Evolutionary conservation across 2,113 vertebrate species (phyloP).

Genomic region (Microtus richardsoni): DNA sequence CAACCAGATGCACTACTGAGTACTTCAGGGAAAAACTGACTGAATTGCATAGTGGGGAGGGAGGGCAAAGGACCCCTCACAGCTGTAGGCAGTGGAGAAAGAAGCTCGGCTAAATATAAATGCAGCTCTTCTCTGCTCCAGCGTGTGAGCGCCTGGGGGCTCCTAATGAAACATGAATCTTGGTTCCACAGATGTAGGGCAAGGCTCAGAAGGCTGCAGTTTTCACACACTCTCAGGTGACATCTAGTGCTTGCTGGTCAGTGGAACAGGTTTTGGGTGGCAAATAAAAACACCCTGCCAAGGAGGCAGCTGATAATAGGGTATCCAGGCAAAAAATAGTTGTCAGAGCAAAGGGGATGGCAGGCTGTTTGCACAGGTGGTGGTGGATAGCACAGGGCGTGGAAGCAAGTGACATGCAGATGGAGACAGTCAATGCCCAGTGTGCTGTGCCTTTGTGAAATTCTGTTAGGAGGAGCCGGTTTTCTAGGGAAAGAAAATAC

Average conservation of each 20-base stretch:
- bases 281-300: not conserved
- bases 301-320: not conserved
- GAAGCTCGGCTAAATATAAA: not conserved
- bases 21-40: not conserved
- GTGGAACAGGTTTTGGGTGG: not conserved
- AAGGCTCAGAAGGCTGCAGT: not conserved
- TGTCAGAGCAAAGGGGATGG: not conserved
- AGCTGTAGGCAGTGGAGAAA: not conserved
- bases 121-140: not conserved
- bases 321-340: not conserved
- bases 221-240: not conserved
- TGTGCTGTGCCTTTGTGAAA: not conserved
- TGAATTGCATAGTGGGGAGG: too few relatives aligned
- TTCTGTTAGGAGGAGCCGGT: not conserved
- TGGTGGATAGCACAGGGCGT: not conserved
- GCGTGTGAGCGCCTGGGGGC: accelerated
- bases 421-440: not conserved
- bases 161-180: not conserved
- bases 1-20: not conserved
- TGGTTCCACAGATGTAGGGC: not conserved
- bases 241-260: not conserved
- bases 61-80: not conserved
- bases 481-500: not conserved
- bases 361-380: not conserved
- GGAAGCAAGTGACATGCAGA: not conserved